Percentiles rank a stretch among this genome's conserved stretches.
phyloP scores from a whole-genome alignment of 2,797 vertebrate species.

The Orientallactaga sibirica region DNA sequence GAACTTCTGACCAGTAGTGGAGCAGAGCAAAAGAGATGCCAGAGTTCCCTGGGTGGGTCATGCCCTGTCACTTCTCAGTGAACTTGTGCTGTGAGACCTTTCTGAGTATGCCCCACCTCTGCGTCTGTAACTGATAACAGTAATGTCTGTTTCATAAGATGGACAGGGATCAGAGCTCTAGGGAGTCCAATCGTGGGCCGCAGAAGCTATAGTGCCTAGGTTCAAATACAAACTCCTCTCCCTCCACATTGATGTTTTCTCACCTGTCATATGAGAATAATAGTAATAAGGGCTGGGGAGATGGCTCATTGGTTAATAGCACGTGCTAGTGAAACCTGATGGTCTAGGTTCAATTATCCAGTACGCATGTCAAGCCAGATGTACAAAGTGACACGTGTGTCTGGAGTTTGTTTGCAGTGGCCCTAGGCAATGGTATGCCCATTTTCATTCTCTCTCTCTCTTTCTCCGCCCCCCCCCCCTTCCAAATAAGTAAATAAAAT shows the following conservation, averaged over 20 bases:
- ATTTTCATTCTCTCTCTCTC: too few species aligned
- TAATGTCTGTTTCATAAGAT: background rate
- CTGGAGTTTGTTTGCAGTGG: too few species aligned
- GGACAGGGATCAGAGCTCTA: background rate
- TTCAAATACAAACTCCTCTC: conserved; percentile 40
- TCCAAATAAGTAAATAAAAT: too few species aligned
- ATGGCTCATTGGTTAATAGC: too few species aligned
- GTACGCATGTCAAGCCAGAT: too few species aligned
- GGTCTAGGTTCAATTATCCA: too few species aligned
- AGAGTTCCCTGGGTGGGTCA: background rate
- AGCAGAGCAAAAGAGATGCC: background rate
- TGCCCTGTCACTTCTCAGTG: background rate
- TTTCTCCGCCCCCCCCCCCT: too few species aligned
- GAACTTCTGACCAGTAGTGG: conserved; percentile 1
- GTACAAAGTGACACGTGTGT: too few species aligned
- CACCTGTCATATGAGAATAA: conserved; percentile 11
- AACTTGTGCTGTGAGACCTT: background rate
- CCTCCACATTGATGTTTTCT: background rate
- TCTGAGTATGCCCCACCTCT: conserved; percentile 11
- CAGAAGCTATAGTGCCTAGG: background rate
- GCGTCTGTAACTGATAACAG: background rate
- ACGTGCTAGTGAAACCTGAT: too few species aligned
- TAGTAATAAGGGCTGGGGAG: background rate
- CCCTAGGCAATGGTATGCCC: too few species aligned
- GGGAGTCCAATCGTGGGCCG: background rate